These are phyloP conservation scores for Coleophora deauratella DNA, from an alignment of 2,888 invertebrate species.

Conservation along the genomic window DNA sequence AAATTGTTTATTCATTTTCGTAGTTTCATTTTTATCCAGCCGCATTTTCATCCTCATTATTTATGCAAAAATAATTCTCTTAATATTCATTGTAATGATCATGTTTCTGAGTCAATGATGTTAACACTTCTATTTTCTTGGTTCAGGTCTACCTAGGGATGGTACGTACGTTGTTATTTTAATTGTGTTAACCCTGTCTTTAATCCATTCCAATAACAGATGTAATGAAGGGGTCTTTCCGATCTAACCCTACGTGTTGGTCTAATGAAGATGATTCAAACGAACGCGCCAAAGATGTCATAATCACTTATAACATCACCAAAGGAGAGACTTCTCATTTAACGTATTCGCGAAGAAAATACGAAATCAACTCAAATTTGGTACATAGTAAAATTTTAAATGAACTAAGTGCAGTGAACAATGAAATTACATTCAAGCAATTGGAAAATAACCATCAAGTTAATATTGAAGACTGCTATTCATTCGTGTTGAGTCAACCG, in stretches of 20 bases:
- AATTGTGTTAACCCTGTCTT: constrained; percentile 9
- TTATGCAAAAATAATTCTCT: too few relatives aligned
- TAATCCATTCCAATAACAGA: constrained; percentile 17
- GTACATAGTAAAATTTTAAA: not conserved
- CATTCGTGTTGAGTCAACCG: constrained; percentile 7
- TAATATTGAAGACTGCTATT: not conserved
- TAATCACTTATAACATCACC: not conserved
- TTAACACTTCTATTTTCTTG: constrained; percentile 17
- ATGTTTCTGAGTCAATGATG: not conserved
- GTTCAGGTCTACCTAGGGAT: constrained; percentile 49
- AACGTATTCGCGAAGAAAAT: not conserved
- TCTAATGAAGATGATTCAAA: constrained; percentile 1
- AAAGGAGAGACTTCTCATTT: constrained; percentile 3
- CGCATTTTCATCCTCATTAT: too few relatives aligned
- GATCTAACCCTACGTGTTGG: constrained; percentile 15
- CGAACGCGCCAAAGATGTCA: not conserved
- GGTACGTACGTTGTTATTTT: constrained; percentile 27
- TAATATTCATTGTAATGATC: too few relatives aligned
- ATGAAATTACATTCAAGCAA: not conserved
- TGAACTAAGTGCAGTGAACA: not conserved
- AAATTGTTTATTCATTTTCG: too few relatives aligned
- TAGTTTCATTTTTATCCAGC: too few relatives aligned
- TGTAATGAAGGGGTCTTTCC: constrained; percentile 13
- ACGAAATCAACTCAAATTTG: not conserved
- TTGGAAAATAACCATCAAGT: not conserved